phyloP scores from a whole-genome alignment of 37 sponge, comb jelly and placozoan genomes.

The Ephydatia muelleri region DNA sequence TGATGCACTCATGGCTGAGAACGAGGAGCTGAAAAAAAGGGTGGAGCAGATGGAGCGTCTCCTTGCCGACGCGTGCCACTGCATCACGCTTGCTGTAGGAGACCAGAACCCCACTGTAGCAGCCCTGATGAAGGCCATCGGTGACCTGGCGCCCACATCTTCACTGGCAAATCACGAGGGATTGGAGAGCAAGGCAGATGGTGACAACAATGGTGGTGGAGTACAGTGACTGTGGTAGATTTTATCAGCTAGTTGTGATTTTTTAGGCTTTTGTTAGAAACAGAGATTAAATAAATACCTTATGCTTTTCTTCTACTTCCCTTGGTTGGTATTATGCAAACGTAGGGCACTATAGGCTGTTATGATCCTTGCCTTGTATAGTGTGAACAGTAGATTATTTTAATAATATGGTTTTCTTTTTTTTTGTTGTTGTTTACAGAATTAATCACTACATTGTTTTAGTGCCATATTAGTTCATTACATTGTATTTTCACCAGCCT shows the following conservation, averaged over 20 bases:
- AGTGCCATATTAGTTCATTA: no score
- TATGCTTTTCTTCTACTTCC: neutral
- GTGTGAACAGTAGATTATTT: no score
- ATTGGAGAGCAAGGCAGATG: neutral
- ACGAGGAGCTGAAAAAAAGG: conserved; percentile 41
- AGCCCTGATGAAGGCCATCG: conserved; percentile 52
- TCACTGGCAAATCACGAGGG: conserved; percentile 44
- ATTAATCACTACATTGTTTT: no score
- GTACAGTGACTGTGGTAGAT: neutral
- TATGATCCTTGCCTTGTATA: no score
- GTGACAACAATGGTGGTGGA: no score
- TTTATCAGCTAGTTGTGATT: neutral
- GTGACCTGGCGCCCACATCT: conserved; percentile 56
- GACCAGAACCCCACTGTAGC: conserved; percentile 61
- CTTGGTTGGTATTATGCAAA: neutral
- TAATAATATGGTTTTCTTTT: no score
- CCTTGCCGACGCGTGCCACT: conserved; percentile 67
- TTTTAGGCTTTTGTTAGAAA: neutral
- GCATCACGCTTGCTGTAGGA: conserved; percentile 69
- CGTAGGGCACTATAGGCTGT: no score
- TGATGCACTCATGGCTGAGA: conserved; percentile 26
- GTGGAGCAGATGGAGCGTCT: conserved; percentile 57
- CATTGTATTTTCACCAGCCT: no score
- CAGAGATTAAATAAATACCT: no score
- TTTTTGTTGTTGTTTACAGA: no score